Base-by-base conservation (phyloP, 2,888 invertebrate species). In the Hirtodrosophila confusa region DNA sequence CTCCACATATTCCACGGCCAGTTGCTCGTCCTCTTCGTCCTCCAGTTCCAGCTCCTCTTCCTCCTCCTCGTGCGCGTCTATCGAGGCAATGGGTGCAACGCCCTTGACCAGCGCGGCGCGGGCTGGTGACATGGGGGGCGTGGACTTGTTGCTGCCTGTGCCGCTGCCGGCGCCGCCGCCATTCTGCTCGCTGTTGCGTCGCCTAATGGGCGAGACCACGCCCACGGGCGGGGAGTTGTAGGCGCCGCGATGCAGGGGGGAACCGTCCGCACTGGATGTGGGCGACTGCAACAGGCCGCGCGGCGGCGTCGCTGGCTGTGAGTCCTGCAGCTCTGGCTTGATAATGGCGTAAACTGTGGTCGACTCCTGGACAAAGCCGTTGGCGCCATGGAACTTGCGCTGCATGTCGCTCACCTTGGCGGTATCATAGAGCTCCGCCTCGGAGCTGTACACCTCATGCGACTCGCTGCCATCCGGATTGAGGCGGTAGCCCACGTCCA, bases 391-490 rank as follows among this genome's bases (percentile, higher is more conserved):
- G 58, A 91, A 91, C 60, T 90, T 91, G 33, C 91, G 89, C 58
- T 90, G 90, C 89, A 91, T 86, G 40, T 90, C 90, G 23, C 67
- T 75, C 33, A 89, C 88, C 67, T 90, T 90, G 50, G 91, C 85
- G 1, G 89, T 89, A 40, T 91, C 91, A 47, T 91, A 91, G 0
- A 91, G 80, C 85, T 93, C 90, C 63, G 92, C 79, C 89, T 93
- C 89, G 44, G 90, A 89, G 57, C 89, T 89, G 78, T 85, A 91
- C n/a, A 90, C 87, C 73, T 92, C 89, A 35, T 79, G 86, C 2
- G 91, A 86, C 64, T 92, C 92, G 66, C 91, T 91, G 51, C 92
- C 92, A 76, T 92, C 92, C 4, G 92, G 92, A 80, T 92, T 92
- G 11, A 91, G 84, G 33, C 92, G 90, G 82, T 91, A 91, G 10